Base-by-base conservation (phyloP, 2,888 invertebrate species). In the Drosophila anceps region DNA sequence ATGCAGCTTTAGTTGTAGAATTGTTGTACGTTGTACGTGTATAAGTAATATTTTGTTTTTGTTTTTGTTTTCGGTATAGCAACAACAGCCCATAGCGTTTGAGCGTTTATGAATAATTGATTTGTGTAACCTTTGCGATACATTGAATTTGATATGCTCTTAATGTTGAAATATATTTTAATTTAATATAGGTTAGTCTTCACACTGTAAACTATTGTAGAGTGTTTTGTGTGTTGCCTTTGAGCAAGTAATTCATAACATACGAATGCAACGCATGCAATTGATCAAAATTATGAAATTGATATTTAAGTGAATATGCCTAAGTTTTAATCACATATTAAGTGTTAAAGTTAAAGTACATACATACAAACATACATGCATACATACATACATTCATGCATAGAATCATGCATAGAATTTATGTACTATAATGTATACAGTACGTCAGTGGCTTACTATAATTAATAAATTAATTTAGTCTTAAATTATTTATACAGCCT, bases 391-490 rank as follows among this genome's bases (percentile, higher is more conserved):
- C 37, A 39, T 37, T 13, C 35, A 15, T n/a, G 27, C 64, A 54
- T 50, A 60, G n/a, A 50, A 24, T 29, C 27, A 29, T 70, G 62
- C 35, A 35, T 31, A 6, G 53, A 53, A 31, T 53, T 50, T 69
- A 59, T 62, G 57, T 68, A 62, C 44, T 39, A 58, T 75, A 43
- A 29, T 68, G 50, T 74, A 50, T 59, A 60, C 31, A 50, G 50
- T 64, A 70, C 58, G 51, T 66, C 55, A 67, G 57, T 68, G 66
- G 73, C 57, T 72, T 72, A 72, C 51, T 77, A 61, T 63, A 63
- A 58, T 44, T 65, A 54, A 39, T 64, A 75, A 29, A 69, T 64
- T 65, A 64, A 58, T 55, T 57, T 64, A 76, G 53, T 76, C 46
- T 54, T 70, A 59, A 59, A 44, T 54, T 76, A 76, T 50, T 65